These are phyloP conservation scores for Sicus ferrugineus DNA, from an alignment of 2,888 invertebrate genomes.

Conservation along the genomic window DNA sequence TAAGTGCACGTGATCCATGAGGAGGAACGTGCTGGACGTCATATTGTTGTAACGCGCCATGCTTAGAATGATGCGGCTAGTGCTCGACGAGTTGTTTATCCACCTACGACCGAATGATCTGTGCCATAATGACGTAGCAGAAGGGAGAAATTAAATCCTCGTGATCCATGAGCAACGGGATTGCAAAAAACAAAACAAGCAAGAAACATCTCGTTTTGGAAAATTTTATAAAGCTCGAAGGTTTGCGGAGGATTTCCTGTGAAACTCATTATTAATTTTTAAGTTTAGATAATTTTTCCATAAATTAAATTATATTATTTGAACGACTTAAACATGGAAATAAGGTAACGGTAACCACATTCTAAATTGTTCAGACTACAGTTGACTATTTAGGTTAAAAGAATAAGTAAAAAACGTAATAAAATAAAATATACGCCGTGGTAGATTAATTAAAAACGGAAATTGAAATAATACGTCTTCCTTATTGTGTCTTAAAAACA, in stretches of 20 bases:
- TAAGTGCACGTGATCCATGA: slow-evolving; percentile 70
- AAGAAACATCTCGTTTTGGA: no score
- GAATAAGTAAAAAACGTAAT: no score
- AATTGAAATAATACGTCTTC: neutral
- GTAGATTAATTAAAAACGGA: neutral
- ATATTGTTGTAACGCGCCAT: slow-evolving; percentile 72
- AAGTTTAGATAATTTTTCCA: no score
- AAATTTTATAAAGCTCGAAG: no score
- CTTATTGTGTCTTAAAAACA: neutral
- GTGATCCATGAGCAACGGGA: slow-evolving; percentile 58
- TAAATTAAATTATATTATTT: no score
- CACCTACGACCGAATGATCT: slow-evolving; percentile 64
- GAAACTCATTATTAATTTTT: no score
- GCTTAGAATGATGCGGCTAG: slow-evolving; percentile 71
- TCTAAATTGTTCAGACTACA: no score
- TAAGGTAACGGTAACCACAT: no score
- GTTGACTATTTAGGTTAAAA: no score
- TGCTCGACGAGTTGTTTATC: slow-evolving; percentile 63
- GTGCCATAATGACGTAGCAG: slow-evolving; percentile 64
- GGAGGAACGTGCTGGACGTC: slow-evolving; percentile 70
- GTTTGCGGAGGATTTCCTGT: no score
- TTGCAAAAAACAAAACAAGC: no score
- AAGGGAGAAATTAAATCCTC: slow-evolving; percentile 61
- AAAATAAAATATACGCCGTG: neutral
- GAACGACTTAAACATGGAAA: no score